Conservation (phyloP, 2,888 invertebrate genomes). For the Metopia argyrocephala region DNA sequence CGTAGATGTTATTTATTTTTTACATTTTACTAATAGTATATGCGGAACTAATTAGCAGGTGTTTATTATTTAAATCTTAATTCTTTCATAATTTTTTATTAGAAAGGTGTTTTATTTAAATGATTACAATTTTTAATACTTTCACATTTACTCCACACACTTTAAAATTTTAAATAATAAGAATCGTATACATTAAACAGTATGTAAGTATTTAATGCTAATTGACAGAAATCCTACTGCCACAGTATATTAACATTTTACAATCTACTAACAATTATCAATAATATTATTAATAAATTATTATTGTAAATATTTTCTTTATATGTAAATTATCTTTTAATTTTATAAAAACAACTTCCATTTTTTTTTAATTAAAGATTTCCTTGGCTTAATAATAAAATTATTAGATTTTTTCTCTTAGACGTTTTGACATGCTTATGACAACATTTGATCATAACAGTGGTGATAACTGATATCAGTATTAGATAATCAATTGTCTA, state of each 20-base stretch:
- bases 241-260: too few relatives aligned
- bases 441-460: neutral
- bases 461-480: neutral
- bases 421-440: neutral
- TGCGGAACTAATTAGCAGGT: conserved; percentile 41
- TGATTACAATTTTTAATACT: neutral
- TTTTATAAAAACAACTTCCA: neutral
- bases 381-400: neutral
- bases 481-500: neutral
- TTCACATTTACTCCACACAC: conserved; percentile 28
- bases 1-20: too few relatives aligned
- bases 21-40: neutral
- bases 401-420: neutral
- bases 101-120: conserved; percentile 9
- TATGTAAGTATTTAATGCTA: neutral
- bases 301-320: too few relatives aligned
- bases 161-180: too few relatives aligned
- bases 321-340: neutral
- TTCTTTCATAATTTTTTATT: neutral
- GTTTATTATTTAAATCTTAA: neutral
- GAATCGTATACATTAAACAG: neutral
- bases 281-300: too few relatives aligned
- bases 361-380: neutral
- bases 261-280: too few relatives aligned
- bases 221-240: neutral